phyloP scores from a whole-genome alignment of 2,888 invertebrate genomes.

The Microctonus brassicae region DNA sequence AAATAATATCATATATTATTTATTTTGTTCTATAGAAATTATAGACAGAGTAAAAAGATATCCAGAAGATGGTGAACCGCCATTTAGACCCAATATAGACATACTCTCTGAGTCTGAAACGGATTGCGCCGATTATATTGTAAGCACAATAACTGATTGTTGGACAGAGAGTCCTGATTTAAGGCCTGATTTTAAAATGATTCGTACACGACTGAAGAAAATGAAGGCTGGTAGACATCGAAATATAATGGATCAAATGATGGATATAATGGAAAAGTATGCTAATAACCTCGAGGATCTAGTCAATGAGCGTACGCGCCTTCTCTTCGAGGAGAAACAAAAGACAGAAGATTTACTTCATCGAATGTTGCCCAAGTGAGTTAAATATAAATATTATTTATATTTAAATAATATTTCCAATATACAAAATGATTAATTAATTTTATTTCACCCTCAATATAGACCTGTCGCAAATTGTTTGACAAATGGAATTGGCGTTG shows the following conservation, averaged over 20 bases:
- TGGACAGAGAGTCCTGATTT: constrained; percentile 89
- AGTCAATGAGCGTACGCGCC: constrained; percentile 90
- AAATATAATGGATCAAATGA: constrained; percentile 97
- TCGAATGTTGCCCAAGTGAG: constrained; percentile 93
- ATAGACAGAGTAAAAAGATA: constrained; percentile 84
- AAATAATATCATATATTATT: constrained; percentile 39
- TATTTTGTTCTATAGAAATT: constrained; percentile 77
- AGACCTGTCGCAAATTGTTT: constrained; percentile 90
- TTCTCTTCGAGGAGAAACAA: constrained; percentile 91
- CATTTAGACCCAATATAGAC: constrained; percentile 85
- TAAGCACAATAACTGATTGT: constrained; percentile 87
- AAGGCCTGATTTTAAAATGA: constrained; percentile 87
- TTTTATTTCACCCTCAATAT: too few species aligned
- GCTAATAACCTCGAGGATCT: constrained; percentile 95
- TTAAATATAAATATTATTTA: constrained; percentile 41
- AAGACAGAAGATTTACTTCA: constrained; percentile 94
- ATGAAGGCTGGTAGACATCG: constrained; percentile 90
- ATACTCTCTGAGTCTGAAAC: constrained; percentile 79
- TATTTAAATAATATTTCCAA: constrained; percentile 13
- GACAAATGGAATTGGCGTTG: constrained; percentile 89
- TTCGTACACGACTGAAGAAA: constrained; percentile 85
- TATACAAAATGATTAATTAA: background rate
- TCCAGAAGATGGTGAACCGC: constrained; percentile 77
- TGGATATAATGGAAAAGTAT: constrained; percentile 98
- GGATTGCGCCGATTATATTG: constrained; percentile 85